Evolutionary conservation across 2,113 vertebrate genomes (phyloP).

Genomic region (Jacana jacana): DNA sequence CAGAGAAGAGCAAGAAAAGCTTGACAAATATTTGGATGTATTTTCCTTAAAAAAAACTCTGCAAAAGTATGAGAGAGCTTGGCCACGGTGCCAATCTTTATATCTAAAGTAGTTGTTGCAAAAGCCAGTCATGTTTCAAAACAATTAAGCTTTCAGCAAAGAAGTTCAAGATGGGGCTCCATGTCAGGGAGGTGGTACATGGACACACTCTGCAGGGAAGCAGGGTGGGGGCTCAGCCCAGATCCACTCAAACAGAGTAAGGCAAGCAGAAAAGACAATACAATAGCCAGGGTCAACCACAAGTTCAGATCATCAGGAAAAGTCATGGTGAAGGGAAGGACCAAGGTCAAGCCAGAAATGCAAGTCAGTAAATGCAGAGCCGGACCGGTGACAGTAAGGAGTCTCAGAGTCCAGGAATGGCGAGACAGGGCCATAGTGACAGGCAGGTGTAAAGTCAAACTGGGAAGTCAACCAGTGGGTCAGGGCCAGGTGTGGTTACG

Average conservation of each 20-base stretch:
- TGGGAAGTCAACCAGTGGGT: background rate
- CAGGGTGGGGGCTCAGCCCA: background rate
- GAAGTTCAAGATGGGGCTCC: background rate
- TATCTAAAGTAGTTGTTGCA: background rate
- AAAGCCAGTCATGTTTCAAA: background rate
- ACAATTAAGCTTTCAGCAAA: background rate
- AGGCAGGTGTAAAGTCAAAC: background rate
- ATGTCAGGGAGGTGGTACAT: background rate
- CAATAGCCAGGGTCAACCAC: background rate
- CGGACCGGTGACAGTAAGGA: background rate
- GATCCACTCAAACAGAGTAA: background rate
- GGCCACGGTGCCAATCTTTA: background rate
- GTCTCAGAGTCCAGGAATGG: background rate
- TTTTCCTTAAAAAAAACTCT: background rate
- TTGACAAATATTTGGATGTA: background rate
- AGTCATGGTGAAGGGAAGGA: background rate
- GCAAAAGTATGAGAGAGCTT: background rate
- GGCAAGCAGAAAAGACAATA: background rate
- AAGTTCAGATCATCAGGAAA: background rate
- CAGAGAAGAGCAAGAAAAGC: background rate
- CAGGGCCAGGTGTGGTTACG: background rate
- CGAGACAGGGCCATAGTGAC: background rate
- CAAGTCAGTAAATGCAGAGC: background rate
- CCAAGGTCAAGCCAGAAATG: background rate
- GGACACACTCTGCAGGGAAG: rapidly evolving